Evolutionary conservation across 2,797 vertebrate species (phyloP), one percentile per base, ranked within the genome.

Genomic region (Takifugu ocellatus): DNA sequence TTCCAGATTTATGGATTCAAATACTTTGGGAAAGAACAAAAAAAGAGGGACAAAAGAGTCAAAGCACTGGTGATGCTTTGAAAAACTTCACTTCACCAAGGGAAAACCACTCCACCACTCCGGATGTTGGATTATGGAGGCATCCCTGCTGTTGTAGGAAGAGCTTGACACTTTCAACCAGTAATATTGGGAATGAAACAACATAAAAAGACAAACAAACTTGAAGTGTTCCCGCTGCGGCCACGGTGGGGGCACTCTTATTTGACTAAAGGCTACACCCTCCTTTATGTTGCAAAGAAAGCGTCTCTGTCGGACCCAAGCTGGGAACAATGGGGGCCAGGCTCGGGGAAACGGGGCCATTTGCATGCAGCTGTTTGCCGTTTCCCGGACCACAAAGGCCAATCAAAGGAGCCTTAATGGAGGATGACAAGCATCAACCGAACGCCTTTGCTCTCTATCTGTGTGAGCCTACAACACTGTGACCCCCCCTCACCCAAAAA

Each of bases 361-460:
- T 96, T 95, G 93, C 94, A 94, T 95, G 93, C 93, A 94, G 93
- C 94, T 96, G 94, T 96, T 96, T 94, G 93, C 92, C 88, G 83
- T 93, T 94, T 94, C 94, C 92, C 93, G 92, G 92, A 94, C 85
- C 89, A 90, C 93, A 96, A 95, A 96, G 92, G 89, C 92, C 93
- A 93, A 92, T 93, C 90, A 91, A 90, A 92, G 89, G 88, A 87
- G 85, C 81, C 86, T 91, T 96, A 95, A 95, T 91, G 84, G 88
- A 86, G 83, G 90, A 88, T 93, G 94, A 94, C 92, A 93, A 92
- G 91, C 93, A 85, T 92, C 91, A 79, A 88, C 88, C 90, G 21
- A 89, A 85, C 84, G 91, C 81, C 89, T 88, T 84, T 78, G 63
- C 78, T 71, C 83, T 81, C 71, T 67, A 87, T 88, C 84, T 88